These are phyloP conservation scores for Thamnophis sirtalis DNA, from an alignment of 2,113 vertebrate genomes.

Conservation along the genomic window DNA sequence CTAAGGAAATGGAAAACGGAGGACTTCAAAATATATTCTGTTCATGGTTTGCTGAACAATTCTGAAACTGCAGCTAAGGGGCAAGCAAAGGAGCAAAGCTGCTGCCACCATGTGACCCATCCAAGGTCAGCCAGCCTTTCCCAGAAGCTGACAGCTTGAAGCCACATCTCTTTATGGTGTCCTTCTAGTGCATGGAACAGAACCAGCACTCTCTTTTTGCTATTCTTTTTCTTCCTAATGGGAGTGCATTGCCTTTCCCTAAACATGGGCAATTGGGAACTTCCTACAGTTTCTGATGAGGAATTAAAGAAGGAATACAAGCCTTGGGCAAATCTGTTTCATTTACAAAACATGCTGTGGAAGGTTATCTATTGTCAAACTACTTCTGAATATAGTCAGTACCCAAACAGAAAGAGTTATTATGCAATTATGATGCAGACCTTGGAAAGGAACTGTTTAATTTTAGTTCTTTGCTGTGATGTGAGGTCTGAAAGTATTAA, in stretches of 20 bases:
- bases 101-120: neutral
- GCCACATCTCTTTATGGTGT: neutral
- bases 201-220: neutral
- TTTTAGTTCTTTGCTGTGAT: neutral
- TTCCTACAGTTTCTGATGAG: neutral
- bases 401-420: neutral
- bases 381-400: neutral
- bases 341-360: neutral
- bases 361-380: neutral
- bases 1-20: neutral
- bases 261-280: neutral
- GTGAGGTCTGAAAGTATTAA: neutral
- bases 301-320: neutral
- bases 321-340: neutral
- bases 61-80: neutral
- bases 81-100: neutral
- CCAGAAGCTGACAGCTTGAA: neutral
- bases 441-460: neutral
- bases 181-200: neutral
- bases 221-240: neutral
- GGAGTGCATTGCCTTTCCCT: neutral
- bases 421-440: conserved; percentile 1
- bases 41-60: neutral
- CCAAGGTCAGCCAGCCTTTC: neutral
- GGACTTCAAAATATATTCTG: neutral